Evolutionary conservation across 1,140 invertebrate genomes (phyloP), one percentile per base, ranked within the genome.

Genomic region (Scaptomyza pallida): DNA sequence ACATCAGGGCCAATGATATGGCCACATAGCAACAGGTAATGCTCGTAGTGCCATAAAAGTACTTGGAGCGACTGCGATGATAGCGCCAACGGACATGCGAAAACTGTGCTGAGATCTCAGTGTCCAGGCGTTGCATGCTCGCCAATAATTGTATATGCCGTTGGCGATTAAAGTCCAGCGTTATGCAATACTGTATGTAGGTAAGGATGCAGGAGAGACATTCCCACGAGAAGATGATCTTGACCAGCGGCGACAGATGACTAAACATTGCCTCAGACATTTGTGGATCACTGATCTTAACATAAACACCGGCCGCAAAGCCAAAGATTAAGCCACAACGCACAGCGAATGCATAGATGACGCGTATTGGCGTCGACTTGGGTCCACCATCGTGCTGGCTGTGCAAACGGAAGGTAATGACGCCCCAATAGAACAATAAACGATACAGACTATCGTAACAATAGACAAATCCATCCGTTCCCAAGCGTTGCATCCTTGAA

Each of bases 31-130:
- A 5, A n/a, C 73, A 60, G 5, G 73, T 57, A 15, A 85, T 51
- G 0, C 13, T 35, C 5, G 78, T 10, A 5, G 62, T 55, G 51
- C 81, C 72, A 45, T 79, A 61, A 61, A 44, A 63, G 61, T 86
- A 90, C 33, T 90, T 90, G 23, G 50, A 23, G 2, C 62, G 60
- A 2, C 71, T 77, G 10, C 74, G 78, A 2, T 72, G 30, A 26
- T 90, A 90, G 41, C 83, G 63, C 89, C 89, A 90, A n/a, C 48
- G 13, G 0, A 90, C 69, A 2, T 69, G 2, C 0, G 77, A 65
- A 35, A 90, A 90, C 17, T 69, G n/a, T 1, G 19, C 15, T 1
- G 64, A 37, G 5, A 90, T 41, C 0, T 43, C 9, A 0, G 52
- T 33, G 64, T 90, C 89, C 23, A 90, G 59, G 1, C 12, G 15